Conservation (phyloP, 2,888 invertebrate species). For the Acronicta psi region DNA sequence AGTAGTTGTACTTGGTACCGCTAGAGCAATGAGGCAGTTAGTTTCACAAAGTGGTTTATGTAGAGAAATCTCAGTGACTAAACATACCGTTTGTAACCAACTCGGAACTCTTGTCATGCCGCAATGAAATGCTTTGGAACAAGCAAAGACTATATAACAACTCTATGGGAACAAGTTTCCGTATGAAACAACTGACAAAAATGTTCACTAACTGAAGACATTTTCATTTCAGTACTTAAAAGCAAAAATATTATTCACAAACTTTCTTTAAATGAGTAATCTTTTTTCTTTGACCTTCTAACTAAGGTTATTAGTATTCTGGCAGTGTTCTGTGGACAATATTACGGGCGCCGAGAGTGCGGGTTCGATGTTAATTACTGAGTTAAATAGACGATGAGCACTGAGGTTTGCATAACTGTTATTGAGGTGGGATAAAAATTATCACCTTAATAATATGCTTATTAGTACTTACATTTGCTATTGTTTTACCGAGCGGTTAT, state of each 20-base stretch:
- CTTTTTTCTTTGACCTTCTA: slow-evolving; percentile 5
- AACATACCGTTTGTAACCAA: too few relatives aligned
- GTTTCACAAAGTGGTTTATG: too few relatives aligned
- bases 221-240: slow-evolving; percentile 5
- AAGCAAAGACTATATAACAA: too few relatives aligned
- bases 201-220: too few relatives aligned
- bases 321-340: background rate
- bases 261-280: slow-evolving; percentile 15
- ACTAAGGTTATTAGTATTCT: slow-evolving; percentile 12
- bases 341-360: slow-evolving; percentile 2
- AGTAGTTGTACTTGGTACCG: too few relatives aligned
- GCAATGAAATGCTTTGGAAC: too few relatives aligned
- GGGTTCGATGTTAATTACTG: slow-evolving; percentile 22
- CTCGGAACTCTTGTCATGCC: too few relatives aligned
- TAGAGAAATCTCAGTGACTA: too few relatives aligned
- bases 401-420: slow-evolving; percentile 7
- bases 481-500: slow-evolving; percentile 20
- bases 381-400: slow-evolving; percentile 14
- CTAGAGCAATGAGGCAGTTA: too few relatives aligned
- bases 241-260: slow-evolving; percentile 7
- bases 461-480: slow-evolving; percentile 14
- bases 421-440: slow-evolving; percentile 12
- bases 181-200: too few relatives aligned
- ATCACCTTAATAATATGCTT: slow-evolving; percentile 8
- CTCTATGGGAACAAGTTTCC: too few relatives aligned